Evolutionary conservation across 2,797 vertebrate genomes (phyloP), one percentile per base, ranked within the genome.

Genomic region (Hapalemur alaotrensis): DNA sequence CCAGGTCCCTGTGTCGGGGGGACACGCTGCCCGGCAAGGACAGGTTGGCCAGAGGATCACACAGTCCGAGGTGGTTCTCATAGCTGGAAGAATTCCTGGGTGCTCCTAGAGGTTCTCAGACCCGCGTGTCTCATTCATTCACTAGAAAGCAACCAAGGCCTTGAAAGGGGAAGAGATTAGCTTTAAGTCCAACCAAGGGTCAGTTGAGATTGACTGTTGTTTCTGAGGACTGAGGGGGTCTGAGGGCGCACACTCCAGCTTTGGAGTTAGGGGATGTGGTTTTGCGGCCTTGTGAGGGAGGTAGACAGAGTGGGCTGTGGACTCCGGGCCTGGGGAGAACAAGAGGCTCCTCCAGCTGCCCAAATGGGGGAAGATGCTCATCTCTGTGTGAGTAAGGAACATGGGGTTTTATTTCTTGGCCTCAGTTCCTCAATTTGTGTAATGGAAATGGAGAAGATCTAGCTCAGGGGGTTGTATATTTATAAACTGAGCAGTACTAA

Each of bases 51-150:
- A 28, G n/a, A 79, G 32, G 23, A 17, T 15, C 0, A 1, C 4
- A 1, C 13, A 1, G 32, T 28, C n/a, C 46, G 2, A 6, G 23
- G 46, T 50, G 70, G 10, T 52, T 18, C 32, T 65, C 10, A 22
- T 14, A 48, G 35, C 41, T 25, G 4, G 5, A 43, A 48, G 67
- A 41, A 80, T 5, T 65, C 25, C 1, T 0, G 6, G 32, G 48
- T 0, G 0, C 50, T 61, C 43, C n/a, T 10, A 0, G 1, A 2
- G 14, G 43, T 5, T 20, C 22, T 38, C 9, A 28, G n/a, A 18
- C 41, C 35, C 3, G 0, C 2, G 0, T 0, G 1, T n/a, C 35
- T 73, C 72, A 50, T 32, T 73, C 72, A 70, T 32, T 52, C n/a
- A 73, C 2, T 28, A 43, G 48, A 63, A 83, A 57, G 46, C 1